Percentiles rank a stretch among this genome's conserved stretches.
These are phyloP conservation scores for Tachycineta bicolor DNA, from an alignment of 2,113 vertebrate genomes.

Conservation along the genomic window DNA sequence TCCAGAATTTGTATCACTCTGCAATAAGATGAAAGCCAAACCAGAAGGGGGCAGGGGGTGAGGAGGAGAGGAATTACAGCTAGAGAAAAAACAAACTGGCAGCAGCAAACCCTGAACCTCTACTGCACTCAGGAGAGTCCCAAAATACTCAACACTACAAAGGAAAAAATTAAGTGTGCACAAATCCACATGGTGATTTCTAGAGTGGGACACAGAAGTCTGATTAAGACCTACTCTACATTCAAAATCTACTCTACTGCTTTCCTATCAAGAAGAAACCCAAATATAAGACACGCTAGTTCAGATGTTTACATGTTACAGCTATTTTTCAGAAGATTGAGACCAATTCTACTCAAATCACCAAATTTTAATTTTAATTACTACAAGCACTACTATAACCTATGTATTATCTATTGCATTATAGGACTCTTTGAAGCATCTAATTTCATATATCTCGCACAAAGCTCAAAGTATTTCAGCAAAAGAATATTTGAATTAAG, in stretches of 20 bases:
- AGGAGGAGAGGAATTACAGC: background rate
- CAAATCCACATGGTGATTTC: background rate
- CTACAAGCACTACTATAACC: background rate
- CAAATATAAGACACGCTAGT: background rate
- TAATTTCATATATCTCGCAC: background rate
- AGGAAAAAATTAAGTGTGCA: background rate
- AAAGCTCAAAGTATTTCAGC: background rate
- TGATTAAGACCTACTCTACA: background rate
- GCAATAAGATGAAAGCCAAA: background rate
- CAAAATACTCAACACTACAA: background rate
- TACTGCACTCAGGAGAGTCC: background rate
- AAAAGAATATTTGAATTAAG: background rate
- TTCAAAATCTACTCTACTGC: background rate
- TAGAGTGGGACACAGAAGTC: background rate
- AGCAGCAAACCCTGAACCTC: background rate
- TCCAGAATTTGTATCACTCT: background rate
- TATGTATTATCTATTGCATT: background rate
- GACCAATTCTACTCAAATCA: background rate
- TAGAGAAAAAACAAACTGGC: background rate
- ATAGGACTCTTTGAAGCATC: background rate
- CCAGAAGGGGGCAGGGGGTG: fast-evolving
- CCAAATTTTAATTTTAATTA: background rate
- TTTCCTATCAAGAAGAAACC: background rate
- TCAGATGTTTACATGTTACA: background rate
- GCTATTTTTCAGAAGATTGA: background rate